Evolutionary conservation across 1,140 invertebrate genomes (phyloP).

Genomic region (Hetaerina americana): DNA sequence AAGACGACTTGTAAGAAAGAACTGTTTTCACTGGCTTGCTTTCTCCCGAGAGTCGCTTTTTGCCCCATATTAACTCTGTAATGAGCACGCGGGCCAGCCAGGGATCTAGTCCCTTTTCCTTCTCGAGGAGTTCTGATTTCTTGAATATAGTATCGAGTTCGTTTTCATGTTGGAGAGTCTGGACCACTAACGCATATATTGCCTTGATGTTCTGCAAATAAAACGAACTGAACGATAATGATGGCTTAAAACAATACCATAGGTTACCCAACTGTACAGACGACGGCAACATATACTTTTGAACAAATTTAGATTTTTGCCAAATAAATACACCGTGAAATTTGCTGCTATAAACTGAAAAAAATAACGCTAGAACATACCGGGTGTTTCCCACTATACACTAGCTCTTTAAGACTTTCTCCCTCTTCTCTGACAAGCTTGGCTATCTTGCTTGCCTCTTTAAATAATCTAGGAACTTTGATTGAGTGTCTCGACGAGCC

Average conservation of each 20-base stretch:
- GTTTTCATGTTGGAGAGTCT: conserved; percentile 50
- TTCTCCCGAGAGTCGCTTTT: conserved; percentile 46
- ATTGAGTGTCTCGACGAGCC: conserved; percentile 30
- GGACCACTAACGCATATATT: conserved; percentile 55
- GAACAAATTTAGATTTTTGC: too few species aligned
- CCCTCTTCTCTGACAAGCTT: conserved; percentile 49
- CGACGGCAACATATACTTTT: not conserved
- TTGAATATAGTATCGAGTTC: conserved; percentile 49
- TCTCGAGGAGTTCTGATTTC: conserved; percentile 31
- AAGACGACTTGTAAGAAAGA: conserved; percentile 37
- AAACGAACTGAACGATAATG: conserved; percentile 20
- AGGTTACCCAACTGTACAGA: not conserved
- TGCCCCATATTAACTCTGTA: conserved; percentile 70
- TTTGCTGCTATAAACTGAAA: too few species aligned
- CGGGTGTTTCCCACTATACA: conserved; percentile 38
- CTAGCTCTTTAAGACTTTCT: conserved; percentile 53
- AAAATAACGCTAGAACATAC: too few species aligned
- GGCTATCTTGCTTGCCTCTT: conserved; percentile 49
- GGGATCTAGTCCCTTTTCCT: conserved; percentile 51
- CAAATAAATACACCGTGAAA: too few species aligned
- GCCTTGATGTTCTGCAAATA: conserved; percentile 52
- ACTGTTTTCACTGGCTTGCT: conserved; percentile 56
- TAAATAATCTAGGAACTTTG: conserved; percentile 64
- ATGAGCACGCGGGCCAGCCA: conserved; percentile 61
- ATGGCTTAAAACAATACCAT: too few species aligned